These are phyloP conservation scores for Lordiphosa mommai DNA, from an alignment of 1,140 invertebrate species.

Conservation along the genomic window DNA sequence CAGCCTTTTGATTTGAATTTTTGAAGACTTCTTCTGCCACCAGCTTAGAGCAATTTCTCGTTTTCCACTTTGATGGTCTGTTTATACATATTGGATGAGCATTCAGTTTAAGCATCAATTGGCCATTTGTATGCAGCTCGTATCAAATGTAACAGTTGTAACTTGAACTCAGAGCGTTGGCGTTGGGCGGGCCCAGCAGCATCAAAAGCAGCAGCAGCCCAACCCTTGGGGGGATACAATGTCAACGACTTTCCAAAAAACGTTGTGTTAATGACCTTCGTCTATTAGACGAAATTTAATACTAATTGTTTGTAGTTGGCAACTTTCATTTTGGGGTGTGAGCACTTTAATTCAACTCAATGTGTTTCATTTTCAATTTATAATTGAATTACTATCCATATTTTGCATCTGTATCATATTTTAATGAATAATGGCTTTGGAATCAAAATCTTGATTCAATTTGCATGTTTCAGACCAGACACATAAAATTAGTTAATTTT, in stretches of 20 bases:
- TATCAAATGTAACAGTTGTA: conserved; percentile 22
- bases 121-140: too few species aligned
- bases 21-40: too few species aligned
- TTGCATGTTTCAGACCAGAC: conserved; percentile 39
- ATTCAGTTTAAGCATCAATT: neutral
- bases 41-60: neutral
- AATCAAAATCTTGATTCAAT: conserved; percentile 51
- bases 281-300: conserved; percentile 23
- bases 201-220: conserved; percentile 29
- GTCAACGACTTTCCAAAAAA: conserved; percentile 70
- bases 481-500: neutral
- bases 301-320: conserved; percentile 44
- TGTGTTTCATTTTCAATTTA: conserved; percentile 20
- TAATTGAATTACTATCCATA: conserved; percentile 21
- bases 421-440: conserved; percentile 34
- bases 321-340: conserved; percentile 31
- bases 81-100: conserved; percentile 23
- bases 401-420: conserved; percentile 24
- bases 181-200: conserved; percentile 16
- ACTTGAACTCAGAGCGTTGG: conserved; percentile 21
- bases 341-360: conserved; percentile 4
- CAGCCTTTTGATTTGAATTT: neutral
- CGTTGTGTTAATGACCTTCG: conserved; percentile 47
- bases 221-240: conserved; percentile 49
- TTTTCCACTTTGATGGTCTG: conserved; percentile 20